Base-by-base conservation (phyloP, 2,113 vertebrate species). In the Silurus meridionalis region DNA sequence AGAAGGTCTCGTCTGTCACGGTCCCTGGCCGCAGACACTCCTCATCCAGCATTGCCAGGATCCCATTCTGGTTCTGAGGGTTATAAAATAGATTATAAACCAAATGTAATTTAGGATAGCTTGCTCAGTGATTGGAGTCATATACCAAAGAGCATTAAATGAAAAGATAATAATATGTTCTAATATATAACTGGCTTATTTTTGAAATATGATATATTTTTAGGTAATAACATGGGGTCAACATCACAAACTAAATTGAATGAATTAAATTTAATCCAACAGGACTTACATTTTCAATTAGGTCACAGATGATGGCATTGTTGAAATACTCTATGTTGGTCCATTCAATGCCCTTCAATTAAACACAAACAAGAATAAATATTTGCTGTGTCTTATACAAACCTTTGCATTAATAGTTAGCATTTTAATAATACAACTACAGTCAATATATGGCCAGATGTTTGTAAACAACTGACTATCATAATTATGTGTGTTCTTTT, bases 281-380 rank as follows among this genome's bases (percentile, higher is more conserved):
- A 57, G 23, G 63, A 98, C 98, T 99, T 94, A 99, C 98, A 86
- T 99, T 99, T 94, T 99, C 98, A 93, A 99, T 99, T 84, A 99
- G 96, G 93, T 98, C 97, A 92, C 98, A 99, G 93, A 99, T 99
- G 83, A 98, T 89, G 46, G 98, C 97, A 77, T 99, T 99, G 95
- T 99, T 99, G 95, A 99, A 99, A 92, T 99, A 99, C 66, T 99
- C 97, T 8, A 99, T 98, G 89, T 99, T 98, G 89, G 97, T 99
- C 98, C 98, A 99, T 90, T 99, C 97, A 89, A 99, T 99, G 82
- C 94, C 98, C 98, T 99, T 82, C 2, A 90, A 94, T 88, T 57
- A 72, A 91, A 92, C 80, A 94, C 46, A 89, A 91, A 85, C 69
- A n/a, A 86, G 53, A 87, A 58, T 92, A 74, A 91, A 55, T n/a